These are phyloP conservation scores for Dipodomys ordii DNA, from an alignment of 2,113 vertebrate genomes.

Conservation along the genomic window DNA sequence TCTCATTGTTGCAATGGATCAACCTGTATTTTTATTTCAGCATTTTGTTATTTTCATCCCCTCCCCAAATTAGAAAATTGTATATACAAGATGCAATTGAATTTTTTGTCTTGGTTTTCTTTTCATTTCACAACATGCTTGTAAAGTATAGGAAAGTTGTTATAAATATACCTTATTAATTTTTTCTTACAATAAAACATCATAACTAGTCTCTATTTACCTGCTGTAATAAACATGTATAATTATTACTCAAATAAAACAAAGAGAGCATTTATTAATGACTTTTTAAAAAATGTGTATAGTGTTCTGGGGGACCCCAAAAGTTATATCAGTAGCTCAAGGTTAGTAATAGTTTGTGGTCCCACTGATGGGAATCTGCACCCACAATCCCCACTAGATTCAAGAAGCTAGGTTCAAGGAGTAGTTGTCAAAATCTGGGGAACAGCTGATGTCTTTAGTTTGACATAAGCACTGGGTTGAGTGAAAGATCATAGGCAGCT, in stretches of 20 bases:
- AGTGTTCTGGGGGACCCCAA: not conserved
- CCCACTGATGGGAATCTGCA: not conserved
- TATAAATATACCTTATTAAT: slow-evolving; percentile 39
- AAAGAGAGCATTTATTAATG: not conserved
- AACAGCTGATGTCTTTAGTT: no score
- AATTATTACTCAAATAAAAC: not conserved
- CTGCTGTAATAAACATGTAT: not conserved
- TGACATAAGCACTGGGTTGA: not conserved
- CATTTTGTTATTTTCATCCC: no score
- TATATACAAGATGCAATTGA: not conserved
- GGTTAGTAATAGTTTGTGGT: not conserved
- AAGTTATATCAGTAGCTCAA: not conserved
- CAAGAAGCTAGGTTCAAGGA: not conserved
- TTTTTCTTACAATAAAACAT: slow-evolving; percentile 2
- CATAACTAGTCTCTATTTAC: slow-evolving; percentile 6
- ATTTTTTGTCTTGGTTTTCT: slow-evolving; percentile 27
- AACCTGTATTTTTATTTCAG: no score
- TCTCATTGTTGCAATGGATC: no score
- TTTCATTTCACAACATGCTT: not conserved
- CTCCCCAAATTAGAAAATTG: no score
- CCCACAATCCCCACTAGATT: not conserved
- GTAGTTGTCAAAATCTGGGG: not conserved
- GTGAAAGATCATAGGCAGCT: not conserved
- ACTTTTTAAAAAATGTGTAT: not conserved
- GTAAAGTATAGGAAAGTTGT: not conserved